Base-by-base conservation (phyloP, 1,140 invertebrate species). In the Uloborus diversus region DNA sequence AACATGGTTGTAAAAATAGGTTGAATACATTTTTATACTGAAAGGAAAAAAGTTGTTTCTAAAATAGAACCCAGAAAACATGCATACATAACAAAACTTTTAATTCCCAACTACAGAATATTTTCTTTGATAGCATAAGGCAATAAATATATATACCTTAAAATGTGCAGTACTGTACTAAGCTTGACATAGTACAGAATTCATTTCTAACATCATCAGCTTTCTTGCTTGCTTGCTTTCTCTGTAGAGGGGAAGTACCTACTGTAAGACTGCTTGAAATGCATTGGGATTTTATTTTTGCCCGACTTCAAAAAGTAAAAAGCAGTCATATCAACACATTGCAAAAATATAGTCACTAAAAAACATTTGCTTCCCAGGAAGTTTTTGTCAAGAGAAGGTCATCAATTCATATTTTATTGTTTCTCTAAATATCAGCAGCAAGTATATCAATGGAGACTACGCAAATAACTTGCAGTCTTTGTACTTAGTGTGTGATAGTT, bases 281-380 rank as follows among this genome's bases (percentile, higher is more conserved):
- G 37, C 30, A 78, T 28, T 78, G 61, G 61, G 56, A 56, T 65
- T 64, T 57, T 33, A 53, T 64, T 64, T 33, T 42, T 47, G 61
- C 47, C 53, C 65, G 13, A 56, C 47, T 56, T 56, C 2, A 65
- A 65, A 56, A 27, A 47, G 66, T 20, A 65, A 78, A 42, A 35
- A 78, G 73, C 73, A 78, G 73, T 78, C 73, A 62, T 33, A 30
- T 62, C 66, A 42, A 53, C 28, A 56, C 53, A 47, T 65, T 78
- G 73, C 59, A 78, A 78, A 78, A 65, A 78, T 66, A 78, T 64
- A 78, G 62, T 75, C 71, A 51, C 71, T 59, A 64, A 64, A 30
- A 32, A 47, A 35, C 37, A 42, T 42, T 42, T 42, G 17, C 37
- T 17, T 42, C 71, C 57, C 62, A 56, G 73, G 27, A 42, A 35